phyloP scores from a whole-genome alignment of 2,113 vertebrate species.

The Petroica traversi region DNA sequence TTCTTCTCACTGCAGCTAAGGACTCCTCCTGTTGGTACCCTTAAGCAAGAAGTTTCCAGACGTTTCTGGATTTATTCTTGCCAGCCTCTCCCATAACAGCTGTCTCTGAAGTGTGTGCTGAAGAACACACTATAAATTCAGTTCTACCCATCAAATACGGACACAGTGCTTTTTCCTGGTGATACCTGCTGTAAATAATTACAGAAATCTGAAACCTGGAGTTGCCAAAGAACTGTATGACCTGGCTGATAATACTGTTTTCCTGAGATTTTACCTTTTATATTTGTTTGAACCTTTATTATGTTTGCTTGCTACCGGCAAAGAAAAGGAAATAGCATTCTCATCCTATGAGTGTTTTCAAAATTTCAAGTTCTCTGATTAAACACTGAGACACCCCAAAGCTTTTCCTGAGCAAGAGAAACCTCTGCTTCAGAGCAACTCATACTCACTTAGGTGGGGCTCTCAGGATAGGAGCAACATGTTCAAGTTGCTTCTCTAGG shows the following conservation, averaged over 20 bases:
- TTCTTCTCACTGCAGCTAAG: background rate
- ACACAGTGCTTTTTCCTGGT: background rate
- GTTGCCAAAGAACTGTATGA: background rate
- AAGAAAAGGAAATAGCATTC: background rate
- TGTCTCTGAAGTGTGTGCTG: background rate
- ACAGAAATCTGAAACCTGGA: background rate
- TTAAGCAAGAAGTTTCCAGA: background rate
- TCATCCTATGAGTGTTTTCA: background rate
- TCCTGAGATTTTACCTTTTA: background rate
- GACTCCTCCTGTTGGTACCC: background rate
- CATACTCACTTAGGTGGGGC: background rate
- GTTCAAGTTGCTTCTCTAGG: background rate
- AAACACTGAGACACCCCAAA: background rate
- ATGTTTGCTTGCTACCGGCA: background rate
- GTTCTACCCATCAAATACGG: background rate
- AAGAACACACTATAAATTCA: background rate
- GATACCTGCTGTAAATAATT: background rate
- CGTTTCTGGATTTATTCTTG: background rate
- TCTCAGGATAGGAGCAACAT: background rate
- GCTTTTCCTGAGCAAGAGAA: background rate
- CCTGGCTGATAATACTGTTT: background rate
- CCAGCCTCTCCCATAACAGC: background rate
- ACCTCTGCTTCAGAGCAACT: fast-evolving
- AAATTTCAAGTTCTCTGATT: background rate
- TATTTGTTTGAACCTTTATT: background rate